Base-by-base conservation (phyloP, 1,140 invertebrate species). In the Eufriesea mexicana region DNA sequence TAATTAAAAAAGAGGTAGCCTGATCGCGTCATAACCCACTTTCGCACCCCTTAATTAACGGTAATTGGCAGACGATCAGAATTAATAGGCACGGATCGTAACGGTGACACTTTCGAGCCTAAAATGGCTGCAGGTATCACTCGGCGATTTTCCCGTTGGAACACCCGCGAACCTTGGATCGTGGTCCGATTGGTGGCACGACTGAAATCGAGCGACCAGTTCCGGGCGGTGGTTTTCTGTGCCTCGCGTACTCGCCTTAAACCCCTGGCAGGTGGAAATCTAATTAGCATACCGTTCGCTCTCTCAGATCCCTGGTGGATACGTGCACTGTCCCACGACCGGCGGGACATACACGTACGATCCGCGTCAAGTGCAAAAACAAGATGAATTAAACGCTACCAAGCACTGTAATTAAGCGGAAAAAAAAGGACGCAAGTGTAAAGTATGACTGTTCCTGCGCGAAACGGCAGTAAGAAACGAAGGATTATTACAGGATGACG, bases 271-370 rank as follows among this genome's bases (percentile, higher is more conserved):
- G 87, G 86, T 88, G 86, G 87, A 88, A 87, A 88, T 88, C 87
- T 87, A 88, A 88, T 87, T 88, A 88, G 86, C 86, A 78, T 84
- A 75, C 73, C 76, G 78, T 87, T 87, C 67, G 86, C 86, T 87
- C 84, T 77, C 73, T 73, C 59, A 82, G 84, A 86, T 86, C 78
- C 61, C 66, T 71, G 76, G 59, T 71, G 84, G 84, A 84, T 84
- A 87, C 68, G 45, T 73, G 57, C 59, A 25, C 42, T 78, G 82
- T 87, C 85, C 85, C 86, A 84, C 70, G 85, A 62, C 67, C 85
- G 49, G 62, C 75, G 59, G 64, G 73, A 61, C 55, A 18, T 18
- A 9, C 45, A 14, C n/a, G 7, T n/a, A n/a, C 23, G 47, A 45
- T n/a, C 9, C 18, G 9, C 8, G 16, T 6, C 0, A 14, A 8